phyloP scores from a whole-genome alignment of 2,888 invertebrate genomes.

The Meloe dianella region DNA sequence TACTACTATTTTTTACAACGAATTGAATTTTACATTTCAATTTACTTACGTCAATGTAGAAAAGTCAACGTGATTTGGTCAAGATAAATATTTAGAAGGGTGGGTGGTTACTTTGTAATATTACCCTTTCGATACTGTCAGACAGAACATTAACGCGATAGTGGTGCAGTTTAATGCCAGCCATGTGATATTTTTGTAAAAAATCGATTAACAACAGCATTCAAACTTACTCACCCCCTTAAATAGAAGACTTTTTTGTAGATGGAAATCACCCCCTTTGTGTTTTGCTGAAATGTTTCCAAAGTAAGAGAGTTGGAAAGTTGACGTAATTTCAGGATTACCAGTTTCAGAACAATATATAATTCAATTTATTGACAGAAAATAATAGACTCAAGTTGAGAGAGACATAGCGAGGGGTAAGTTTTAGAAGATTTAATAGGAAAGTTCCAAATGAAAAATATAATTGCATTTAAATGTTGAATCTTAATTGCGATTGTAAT shows the following conservation, averaged over 20 bases:
- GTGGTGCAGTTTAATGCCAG: not conserved
- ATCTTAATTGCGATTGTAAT: constrained; percentile 1
- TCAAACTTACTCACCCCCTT: not conserved
- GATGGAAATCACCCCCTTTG: not conserved
- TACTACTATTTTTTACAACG: not conserved
- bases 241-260: not conserved
- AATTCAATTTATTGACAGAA: constrained; percentile 7
- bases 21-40: not conserved
- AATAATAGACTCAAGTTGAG: not conserved
- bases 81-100: constrained; percentile 19
- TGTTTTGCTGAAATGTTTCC: not conserved
- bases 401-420: not conserved
- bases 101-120: constrained; percentile 2
- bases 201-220: constrained; percentile 7
- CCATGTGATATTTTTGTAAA: constrained; percentile 1
- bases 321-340: constrained; percentile 2
- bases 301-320: not conserved
- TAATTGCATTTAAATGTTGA: constrained; percentile 3
- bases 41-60: constrained; percentile 19
- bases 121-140: not conserved
- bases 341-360: constrained; percentile 3
- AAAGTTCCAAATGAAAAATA: not conserved
- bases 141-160: not conserved
- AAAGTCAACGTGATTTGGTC: constrained; percentile 22
- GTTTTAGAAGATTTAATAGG: not conserved